phyloP scores from a whole-genome alignment of 2,113 vertebrate species.

The Crotophaga sulcirostris region DNA sequence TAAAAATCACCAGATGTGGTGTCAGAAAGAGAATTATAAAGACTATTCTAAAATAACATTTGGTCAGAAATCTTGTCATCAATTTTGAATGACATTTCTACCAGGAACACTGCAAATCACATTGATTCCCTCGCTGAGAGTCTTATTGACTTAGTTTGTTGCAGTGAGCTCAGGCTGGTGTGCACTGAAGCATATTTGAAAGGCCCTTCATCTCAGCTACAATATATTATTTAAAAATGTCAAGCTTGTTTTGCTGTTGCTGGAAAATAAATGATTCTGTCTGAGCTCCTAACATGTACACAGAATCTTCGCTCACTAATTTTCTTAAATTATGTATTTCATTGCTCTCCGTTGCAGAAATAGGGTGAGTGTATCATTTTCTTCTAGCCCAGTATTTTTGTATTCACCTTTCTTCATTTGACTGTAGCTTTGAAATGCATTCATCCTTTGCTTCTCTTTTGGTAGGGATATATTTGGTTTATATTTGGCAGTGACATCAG shows the following conservation, averaged over 20 bases:
- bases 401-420: neutral
- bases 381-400: neutral
- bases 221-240: slow-evolving; percentile 82
- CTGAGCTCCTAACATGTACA: slow-evolving; percentile 34
- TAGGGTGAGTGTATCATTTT: neutral
- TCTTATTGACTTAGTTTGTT: slow-evolving; percentile 62
- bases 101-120: slow-evolving; percentile 36
- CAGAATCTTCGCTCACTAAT: slow-evolving; percentile 33
- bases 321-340: slow-evolving; percentile 54
- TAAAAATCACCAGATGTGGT: neutral
- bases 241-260: slow-evolving; percentile 58
- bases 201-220: slow-evolving; percentile 63
- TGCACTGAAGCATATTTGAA: slow-evolving; percentile 60
- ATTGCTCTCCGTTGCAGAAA: neutral
- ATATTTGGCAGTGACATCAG: neutral
- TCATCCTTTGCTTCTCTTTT: neutral
- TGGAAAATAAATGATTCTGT: slow-evolving; percentile 64
- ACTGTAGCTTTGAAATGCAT: neutral
- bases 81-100: slow-evolving; percentile 73
- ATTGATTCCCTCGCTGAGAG: slow-evolving; percentile 56
- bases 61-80: slow-evolving; percentile 61
- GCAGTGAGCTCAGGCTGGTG: slow-evolving; percentile 17
- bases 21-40: slow-evolving; percentile 41
- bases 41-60: slow-evolving; percentile 35
- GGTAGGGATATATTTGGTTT: neutral